Percentiles rank a stretch among this genome's conserved stretches.
Evolutionary conservation across 2,888 invertebrate genomes (phyloP).

Genomic region (Volucella inflata): DNA sequence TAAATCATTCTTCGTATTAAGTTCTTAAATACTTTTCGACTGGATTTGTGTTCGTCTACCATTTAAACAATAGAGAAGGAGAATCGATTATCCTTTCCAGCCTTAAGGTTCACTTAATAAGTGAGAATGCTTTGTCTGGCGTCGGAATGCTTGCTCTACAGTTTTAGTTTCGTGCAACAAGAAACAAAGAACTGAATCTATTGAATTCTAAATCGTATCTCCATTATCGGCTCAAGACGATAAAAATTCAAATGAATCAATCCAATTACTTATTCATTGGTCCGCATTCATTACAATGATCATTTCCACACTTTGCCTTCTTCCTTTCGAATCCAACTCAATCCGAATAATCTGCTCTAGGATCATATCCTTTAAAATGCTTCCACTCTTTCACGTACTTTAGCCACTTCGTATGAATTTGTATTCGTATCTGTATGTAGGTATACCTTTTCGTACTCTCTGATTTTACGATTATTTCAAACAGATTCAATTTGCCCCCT

Average conservation of each 20-base stretch:
- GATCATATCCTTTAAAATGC: constrained; percentile 64
- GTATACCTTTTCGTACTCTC: neutral
- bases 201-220: constrained; percentile 37
- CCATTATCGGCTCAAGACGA: constrained; percentile 53
- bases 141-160: too few relatives aligned
- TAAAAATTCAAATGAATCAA: constrained; percentile 63
- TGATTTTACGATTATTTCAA: constrained; percentile 45
- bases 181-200: constrained; percentile 15
- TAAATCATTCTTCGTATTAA: too few relatives aligned
- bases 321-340: constrained; percentile 48
- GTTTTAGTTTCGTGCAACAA: neutral
- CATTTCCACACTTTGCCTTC: constrained; percentile 44
- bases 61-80: too few relatives aligned
- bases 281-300: constrained; percentile 63
- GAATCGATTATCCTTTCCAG: too few relatives aligned
- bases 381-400: constrained; percentile 31
- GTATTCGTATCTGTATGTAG: too few relatives aligned
- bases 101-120: too few relatives aligned
- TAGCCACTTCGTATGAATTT: neutral
- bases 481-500: constrained; percentile 58
- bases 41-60: too few relatives aligned
- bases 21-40: too few relatives aligned
- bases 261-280: constrained; percentile 72
- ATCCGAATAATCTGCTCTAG: constrained; percentile 68
- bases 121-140: too few relatives aligned